Evolutionary conservation across 2,888 invertebrate genomes (phyloP).

Genomic region (Xanthorhoe spadicearia): DNA sequence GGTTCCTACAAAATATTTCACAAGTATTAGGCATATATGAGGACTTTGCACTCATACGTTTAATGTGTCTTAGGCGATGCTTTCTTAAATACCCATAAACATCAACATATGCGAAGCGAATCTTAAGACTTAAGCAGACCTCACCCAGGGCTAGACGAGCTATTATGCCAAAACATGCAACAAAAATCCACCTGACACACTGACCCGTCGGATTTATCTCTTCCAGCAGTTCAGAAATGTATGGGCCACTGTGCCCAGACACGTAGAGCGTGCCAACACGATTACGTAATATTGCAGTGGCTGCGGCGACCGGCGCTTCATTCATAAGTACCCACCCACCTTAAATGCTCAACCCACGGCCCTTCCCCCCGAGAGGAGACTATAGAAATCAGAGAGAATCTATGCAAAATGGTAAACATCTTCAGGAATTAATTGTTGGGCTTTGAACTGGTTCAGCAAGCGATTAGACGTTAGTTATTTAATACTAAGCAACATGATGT

Average conservation of each 20-base stretch:
- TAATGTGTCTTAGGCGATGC: no score
- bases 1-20: no score
- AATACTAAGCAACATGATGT: background rate
- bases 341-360: slow-evolving; percentile 13
- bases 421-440: background rate
- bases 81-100: no score
- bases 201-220: slow-evolving; percentile 10
- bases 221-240: slow-evolving; percentile 4
- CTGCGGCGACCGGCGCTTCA: slow-evolving; percentile 61
- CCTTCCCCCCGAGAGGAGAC: background rate
- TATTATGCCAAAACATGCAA: background rate
- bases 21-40: no score
- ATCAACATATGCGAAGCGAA: no score
- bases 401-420: slow-evolving; percentile 19
- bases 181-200: slow-evolving; percentile 1
- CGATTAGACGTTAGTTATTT: background rate
- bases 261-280: slow-evolving; percentile 60
- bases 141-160: background rate
- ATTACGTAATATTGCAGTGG: slow-evolving; percentile 74
- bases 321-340: slow-evolving; percentile 56
- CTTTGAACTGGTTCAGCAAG: background rate
- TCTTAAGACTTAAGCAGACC: background rate
- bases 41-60: no score
- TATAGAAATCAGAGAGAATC: background rate
- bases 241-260: slow-evolving; percentile 31